phyloP scores from a whole-genome alignment of 1,140 invertebrate genomes.

The Dinoponera quadriceps region DNA sequence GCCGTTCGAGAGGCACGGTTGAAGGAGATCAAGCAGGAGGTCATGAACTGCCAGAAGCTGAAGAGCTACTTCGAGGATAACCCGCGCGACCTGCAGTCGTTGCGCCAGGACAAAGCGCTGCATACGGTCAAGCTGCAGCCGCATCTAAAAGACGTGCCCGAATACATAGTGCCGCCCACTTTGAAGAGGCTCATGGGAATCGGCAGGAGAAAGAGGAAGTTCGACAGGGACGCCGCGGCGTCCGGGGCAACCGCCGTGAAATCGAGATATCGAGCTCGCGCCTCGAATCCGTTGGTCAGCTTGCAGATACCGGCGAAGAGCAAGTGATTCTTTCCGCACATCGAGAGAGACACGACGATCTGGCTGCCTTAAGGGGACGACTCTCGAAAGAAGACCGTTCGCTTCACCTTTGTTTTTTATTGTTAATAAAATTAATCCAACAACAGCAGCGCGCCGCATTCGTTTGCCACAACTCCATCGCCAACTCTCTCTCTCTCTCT shows the following conservation, averaged over 20 bases:
- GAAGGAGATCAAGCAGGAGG: constrained; percentile 98
- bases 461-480: background rate
- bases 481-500: too few relatives aligned
- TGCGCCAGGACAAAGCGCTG: constrained; percentile 97
- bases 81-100: constrained; percentile 94
- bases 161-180: constrained; percentile 95
- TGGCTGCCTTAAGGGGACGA: background rate
- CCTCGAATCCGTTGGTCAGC: constrained; percentile 81
- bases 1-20: constrained; percentile 96
- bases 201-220: constrained; percentile 82
- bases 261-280: constrained; percentile 79
- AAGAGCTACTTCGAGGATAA: constrained; percentile 98
- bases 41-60: constrained; percentile 96
- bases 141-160: constrained; percentile 96
- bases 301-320: constrained; percentile 75
- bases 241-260: constrained; percentile 78
- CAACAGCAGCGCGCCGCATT: background rate
- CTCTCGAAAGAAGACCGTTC: background rate
- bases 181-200: constrained; percentile 88
- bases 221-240: constrained; percentile 77
- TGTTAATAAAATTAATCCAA: background rate
- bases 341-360: background rate
- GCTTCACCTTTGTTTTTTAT: background rate
- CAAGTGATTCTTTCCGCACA: constrained; percentile 59
- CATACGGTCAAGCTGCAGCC: constrained; percentile 93